These are phyloP conservation scores for Leucania comma DNA, from an alignment of 2,888 invertebrate genomes.

Conservation along the genomic window DNA sequence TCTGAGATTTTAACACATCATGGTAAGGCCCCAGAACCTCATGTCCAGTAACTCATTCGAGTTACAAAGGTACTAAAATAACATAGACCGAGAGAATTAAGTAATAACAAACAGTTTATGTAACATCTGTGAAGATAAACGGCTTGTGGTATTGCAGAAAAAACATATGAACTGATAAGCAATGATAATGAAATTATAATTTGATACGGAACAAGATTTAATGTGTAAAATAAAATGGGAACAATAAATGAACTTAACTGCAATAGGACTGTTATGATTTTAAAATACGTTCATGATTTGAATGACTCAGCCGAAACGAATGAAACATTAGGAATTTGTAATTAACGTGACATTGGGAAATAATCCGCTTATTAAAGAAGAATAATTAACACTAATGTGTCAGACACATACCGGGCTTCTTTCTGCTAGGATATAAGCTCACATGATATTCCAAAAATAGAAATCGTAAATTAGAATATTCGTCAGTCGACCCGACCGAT, in stretches of 20 bases:
- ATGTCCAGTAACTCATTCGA: too few relatives aligned
- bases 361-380: conserved; percentile 36
- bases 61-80: neutral
- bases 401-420: conserved; percentile 36
- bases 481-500: neutral
- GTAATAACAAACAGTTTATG: conserved; percentile 10
- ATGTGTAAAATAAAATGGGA: too few relatives aligned
- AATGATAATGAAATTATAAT: conserved; percentile 14
- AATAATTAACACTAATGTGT: conserved; percentile 27
- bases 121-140: conserved; percentile 13
- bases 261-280: neutral
- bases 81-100: neutral
- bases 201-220: neutral
- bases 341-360: conserved; percentile 38
- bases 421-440: conserved; percentile 10
- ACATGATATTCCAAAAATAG: neutral
- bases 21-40: too few relatives aligned
- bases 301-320: neutral
- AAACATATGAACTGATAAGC: conserved; percentile 1
- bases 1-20: too few relatives aligned
- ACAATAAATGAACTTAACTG: too few relatives aligned
- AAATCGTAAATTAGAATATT: neutral
- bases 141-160: neutral
- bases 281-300: neutral
- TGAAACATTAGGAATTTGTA: conserved; percentile 6